phyloP scores from a whole-genome alignment of 2,797 vertebrate species.

The Phyllotis vaccarum region DNA sequence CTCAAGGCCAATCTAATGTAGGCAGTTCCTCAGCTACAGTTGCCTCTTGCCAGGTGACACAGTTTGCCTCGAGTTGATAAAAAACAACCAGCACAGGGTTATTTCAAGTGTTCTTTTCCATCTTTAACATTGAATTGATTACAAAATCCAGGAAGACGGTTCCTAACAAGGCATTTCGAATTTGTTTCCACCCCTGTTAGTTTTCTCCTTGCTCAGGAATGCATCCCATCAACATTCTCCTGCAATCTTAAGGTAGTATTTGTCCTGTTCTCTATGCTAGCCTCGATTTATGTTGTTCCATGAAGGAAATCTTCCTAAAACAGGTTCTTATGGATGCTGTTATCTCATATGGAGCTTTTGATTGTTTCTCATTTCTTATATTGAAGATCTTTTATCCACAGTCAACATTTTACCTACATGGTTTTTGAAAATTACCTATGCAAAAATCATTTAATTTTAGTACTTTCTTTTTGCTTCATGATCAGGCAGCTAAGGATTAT shows the following conservation, averaged over 20 bases:
- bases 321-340: neutral
- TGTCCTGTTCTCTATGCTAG: slow-evolving; percentile 8
- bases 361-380: neutral
- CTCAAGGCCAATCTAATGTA: neutral
- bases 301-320: slow-evolving; percentile 30
- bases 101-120: slow-evolving; percentile 41
- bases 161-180: slow-evolving; percentile 16
- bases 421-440: slow-evolving; percentile 51
- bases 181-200: neutral
- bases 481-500: slow-evolving; percentile 95
- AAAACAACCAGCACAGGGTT: neutral
- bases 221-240: neutral
- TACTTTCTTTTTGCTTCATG: neutral
- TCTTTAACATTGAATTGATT: slow-evolving; percentile 1
- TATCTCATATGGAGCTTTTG: neutral
- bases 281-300: slow-evolving; percentile 1
- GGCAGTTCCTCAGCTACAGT: neutral
- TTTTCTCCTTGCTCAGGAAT: neutral
- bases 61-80: neutral
- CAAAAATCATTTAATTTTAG: slow-evolving; percentile 50
- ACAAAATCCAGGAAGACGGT: slow-evolving; percentile 5
- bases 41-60: neutral
- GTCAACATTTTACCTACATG: neutral
- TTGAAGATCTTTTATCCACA: neutral
- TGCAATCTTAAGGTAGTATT: neutral